These are phyloP conservation scores for Phalacrocorax pelagicus DNA, from an alignment of 2,113 vertebrate species.

Conservation along the genomic window DNA sequence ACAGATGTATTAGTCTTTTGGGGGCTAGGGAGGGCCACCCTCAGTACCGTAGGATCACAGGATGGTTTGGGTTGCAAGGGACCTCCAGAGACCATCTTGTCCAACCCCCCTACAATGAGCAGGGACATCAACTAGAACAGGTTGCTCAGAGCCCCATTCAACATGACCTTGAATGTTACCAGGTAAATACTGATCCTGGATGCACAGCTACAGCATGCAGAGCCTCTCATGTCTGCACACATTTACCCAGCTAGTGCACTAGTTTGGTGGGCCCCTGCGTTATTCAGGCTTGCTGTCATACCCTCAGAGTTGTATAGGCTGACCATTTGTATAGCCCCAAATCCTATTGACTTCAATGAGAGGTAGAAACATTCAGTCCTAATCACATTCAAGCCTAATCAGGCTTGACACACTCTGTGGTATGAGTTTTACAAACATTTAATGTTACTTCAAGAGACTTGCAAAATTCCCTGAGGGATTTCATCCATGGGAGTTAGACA, in stretches of 20 bases:
- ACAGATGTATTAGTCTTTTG: background rate
- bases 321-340: background rate
- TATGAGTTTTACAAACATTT: background rate
- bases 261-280: background rate
- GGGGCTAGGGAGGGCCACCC: background rate
- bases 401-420: background rate
- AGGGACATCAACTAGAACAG: background rate
- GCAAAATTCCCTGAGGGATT: background rate
- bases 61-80: background rate
- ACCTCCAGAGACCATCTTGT: background rate
- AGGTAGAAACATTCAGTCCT: background rate
- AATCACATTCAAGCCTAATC: background rate
- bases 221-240: background rate
- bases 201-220: fast-evolving
- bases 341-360: background rate
- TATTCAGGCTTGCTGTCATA: background rate
- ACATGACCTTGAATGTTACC: background rate
- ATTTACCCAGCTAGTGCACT: background rate
- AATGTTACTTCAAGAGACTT: background rate
- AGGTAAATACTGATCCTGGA: background rate
- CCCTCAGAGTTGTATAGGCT: background rate
- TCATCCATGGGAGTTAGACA: background rate
- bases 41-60: background rate
- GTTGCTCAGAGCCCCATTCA: background rate
- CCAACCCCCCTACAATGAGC: background rate